Evolutionary conservation across 2,797 vertebrate species (phyloP), one percentile per base, ranked within the genome.

Genomic region (Chaenodraco wilsoni): DNA sequence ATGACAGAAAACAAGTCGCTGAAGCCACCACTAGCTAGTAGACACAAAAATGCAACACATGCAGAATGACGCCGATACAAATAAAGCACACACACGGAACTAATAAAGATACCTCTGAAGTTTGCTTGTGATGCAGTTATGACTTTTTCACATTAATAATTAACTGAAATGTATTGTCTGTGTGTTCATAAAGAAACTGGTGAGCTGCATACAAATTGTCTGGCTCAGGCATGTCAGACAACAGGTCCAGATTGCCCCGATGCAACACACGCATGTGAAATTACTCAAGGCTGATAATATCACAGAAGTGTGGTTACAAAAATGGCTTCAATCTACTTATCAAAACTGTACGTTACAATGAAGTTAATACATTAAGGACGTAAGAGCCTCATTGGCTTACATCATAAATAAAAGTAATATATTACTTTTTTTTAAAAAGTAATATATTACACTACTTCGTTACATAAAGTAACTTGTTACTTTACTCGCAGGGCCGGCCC

Each of bases 131-230:
- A 33, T 44, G 14, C 43, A 23, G 19, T 54, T 54, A 27, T 37
- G 49, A 21, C 31, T 54, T 54, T 43, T 9, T 41, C 31, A 41
- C n/a, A 19, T 40, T 40, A 69, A 69, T 69, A 48, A 64, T 64
- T 64, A 12, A 69, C 52, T 58, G 10, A 60, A 49, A 10, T 37
- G 23, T 15, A 37, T 37, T 61, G 50, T 44, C 17, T 37, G 44
- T 17, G 12, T 6, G 15, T n/a, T 56, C 56, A 56, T 40, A 56
- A 56, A 77, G 31, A 48, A 51, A 66, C 2, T 27, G 17, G 9
- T 50, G 55, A 4, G 14, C 17, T 12, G 15, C n/a, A 45, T 11
- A 2, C 19, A 14, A 12, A 44, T 49, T 9, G 33, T 37, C 33
- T 37, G 33, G 8, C 33, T 37, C 33, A 37, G 33, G 2, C 15